These are phyloP conservation scores for Pyrrhosoma nymphula DNA, from an alignment of 2,888 invertebrate genomes.

Conservation along the genomic window DNA sequence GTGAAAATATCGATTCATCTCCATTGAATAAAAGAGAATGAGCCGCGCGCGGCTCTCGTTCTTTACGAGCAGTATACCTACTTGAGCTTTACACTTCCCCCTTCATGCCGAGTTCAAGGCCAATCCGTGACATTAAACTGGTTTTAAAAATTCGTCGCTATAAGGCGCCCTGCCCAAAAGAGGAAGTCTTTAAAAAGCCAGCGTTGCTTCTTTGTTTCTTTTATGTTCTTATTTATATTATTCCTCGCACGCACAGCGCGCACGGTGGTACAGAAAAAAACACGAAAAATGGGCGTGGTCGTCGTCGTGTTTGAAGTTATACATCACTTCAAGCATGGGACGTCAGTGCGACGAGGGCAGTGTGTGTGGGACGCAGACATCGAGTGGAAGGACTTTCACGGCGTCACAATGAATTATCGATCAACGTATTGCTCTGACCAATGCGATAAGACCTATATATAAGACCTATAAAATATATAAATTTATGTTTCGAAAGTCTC, in stretches of 20 bases:
- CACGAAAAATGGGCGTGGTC: neutral
- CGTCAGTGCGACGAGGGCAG: no score
- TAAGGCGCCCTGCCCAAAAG: neutral
- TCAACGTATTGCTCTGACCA: no score
- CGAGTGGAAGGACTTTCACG: no score
- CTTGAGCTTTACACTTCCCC: neutral
- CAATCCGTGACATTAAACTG: slow-evolving; percentile 15
- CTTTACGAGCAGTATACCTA: neutral
- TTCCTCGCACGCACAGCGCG: neutral
- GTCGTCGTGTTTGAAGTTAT: no score
- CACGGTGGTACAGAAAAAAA: neutral
- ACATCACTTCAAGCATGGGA: no score
- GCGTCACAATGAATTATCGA: no score
- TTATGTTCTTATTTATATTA: neutral
- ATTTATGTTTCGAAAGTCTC: no score
- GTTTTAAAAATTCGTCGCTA: neutral
- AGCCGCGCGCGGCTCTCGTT: neutral
- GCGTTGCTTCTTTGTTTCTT: neutral
- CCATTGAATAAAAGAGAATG: neutral
- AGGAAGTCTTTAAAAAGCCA: neutral
- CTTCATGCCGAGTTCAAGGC: neutral
- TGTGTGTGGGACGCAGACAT: no score
- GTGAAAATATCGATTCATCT: neutral
- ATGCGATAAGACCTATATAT: no score
- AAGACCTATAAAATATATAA: no score